Base-by-base conservation (phyloP, 2,888 invertebrate species). In the Enchytraeus crypticus region DNA sequence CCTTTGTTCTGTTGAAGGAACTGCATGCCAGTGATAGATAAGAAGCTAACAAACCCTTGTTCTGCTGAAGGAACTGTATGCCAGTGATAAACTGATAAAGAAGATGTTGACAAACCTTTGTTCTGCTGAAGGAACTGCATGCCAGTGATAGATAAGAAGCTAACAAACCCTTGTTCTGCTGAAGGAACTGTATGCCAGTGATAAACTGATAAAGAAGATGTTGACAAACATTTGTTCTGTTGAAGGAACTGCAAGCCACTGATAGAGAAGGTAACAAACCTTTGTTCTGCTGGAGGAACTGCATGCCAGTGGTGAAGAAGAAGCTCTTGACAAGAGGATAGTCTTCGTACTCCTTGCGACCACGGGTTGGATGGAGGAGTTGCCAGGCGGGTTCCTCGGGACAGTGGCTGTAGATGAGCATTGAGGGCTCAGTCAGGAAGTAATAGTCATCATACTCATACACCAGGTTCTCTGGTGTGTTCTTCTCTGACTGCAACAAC, bases 361-460 rank as follows among this genome's bases (percentile, higher is more conserved):
- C 57, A 26, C 54, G 27, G 23, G 65, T 63, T 14, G 69, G 69
- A 51, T 69, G 61, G 30, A 77, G 67, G 38, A 79, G 72, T 66
- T 79, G 77, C 78, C 78, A 79, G 47, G 72, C 70, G 0, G 71
- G 66, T 47, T 74, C 73, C 68, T 78, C 76, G 2, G 77, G 73
- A 72, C 74, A 78, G 68, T 79, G 79, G 62, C 76, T 76, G 73
- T 76, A 79, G 65, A 79, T 72, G 54, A 78, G 71, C 63, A 77
- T 74, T 53, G 93, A 88, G 0, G 97, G 92, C 81, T 97, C 96
- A 30, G 97, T 96, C 74, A 97, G 84, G 85, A 98, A 98, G 82
- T 98, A 98, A 81, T 97, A 97, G 81, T 98, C 97, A 77, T 98
- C 97, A 79, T 98, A 98, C 80, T 98, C 97, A 81, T 98, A 98